phyloP scores from a whole-genome alignment of 2,797 vertebrate genomes.

The Platyrinchus mystaceus region DNA sequence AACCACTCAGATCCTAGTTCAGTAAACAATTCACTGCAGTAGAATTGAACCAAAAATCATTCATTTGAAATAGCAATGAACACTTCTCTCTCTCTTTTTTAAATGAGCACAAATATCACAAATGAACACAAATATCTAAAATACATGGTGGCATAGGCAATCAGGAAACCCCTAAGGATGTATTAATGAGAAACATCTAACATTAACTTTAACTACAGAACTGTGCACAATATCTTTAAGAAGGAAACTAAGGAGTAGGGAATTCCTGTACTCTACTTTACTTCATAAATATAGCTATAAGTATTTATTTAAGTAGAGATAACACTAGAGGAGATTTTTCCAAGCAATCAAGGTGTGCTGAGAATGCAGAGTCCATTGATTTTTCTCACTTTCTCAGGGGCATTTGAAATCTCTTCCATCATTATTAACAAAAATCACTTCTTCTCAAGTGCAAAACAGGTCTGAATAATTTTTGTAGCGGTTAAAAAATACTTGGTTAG shows the following conservation, averaged over 20 bases:
- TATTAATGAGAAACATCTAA: background rate
- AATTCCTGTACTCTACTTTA: background rate
- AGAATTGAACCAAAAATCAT: background rate
- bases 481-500: background rate
- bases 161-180: background rate
- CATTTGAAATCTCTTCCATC: background rate
- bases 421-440: background rate
- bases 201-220: background rate
- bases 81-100: background rate
- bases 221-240: background rate
- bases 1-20: background rate
- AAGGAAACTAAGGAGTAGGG: background rate
- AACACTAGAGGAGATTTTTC: background rate
- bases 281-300: background rate
- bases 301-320: background rate
- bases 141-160: rapidly evolving
- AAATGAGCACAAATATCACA: background rate
- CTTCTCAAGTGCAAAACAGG: background rate
- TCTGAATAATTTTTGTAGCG: background rate
- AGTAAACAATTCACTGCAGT: background rate
- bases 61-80: background rate
- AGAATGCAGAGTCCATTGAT: background rate
- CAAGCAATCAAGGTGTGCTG: background rate
- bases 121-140: background rate
- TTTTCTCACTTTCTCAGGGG: background rate